Evolutionary conservation across 1,140 invertebrate species (phyloP).

Genomic region (Lithobius niger): DNA sequence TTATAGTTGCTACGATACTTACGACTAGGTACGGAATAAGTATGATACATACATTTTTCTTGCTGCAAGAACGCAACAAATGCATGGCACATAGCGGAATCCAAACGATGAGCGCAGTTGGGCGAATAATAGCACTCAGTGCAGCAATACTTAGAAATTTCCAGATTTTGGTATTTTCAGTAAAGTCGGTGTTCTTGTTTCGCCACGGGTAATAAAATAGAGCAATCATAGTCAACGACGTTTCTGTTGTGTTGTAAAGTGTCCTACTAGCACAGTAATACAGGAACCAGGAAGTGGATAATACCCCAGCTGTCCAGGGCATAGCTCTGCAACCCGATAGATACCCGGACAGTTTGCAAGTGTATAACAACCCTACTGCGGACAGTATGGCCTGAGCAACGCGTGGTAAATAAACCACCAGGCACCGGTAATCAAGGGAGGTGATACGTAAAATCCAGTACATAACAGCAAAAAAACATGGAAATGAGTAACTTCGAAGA

Average conservation of each 20-base stretch:
- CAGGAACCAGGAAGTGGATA: slow-evolving; percentile 63
- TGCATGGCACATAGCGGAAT: slow-evolving; percentile 50
- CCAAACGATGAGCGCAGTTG: slow-evolving; percentile 71
- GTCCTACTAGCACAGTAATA: slow-evolving; percentile 75
- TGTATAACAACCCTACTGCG: slow-evolving; percentile 50
- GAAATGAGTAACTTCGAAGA: not conserved
- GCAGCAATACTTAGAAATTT: slow-evolving; percentile 38
- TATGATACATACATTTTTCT: not conserved
- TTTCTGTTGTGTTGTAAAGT: slow-evolving; percentile 70
- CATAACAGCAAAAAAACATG: not conserved
- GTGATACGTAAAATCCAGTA: not conserved
- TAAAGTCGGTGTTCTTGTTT: not conserved
- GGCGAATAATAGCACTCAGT: slow-evolving; percentile 53
- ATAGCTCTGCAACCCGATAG: slow-evolving; percentile 25
- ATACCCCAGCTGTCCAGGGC: slow-evolving; percentile 30
- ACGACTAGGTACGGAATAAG: slow-evolving; percentile 16
- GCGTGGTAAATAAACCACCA: slow-evolving; percentile 53
- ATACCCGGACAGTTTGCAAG: slow-evolving; percentile 30
- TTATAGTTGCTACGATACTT: slow-evolving; percentile 37
- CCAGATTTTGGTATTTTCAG: not conserved
- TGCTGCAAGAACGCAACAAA: slow-evolving; percentile 26
- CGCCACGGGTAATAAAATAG: slow-evolving; percentile 55
- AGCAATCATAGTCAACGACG: slow-evolving; percentile 57
- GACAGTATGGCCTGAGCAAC: slow-evolving; percentile 62
- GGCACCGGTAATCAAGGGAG: not conserved